phyloP scores from a whole-genome alignment of 2,797 vertebrate species.

The Neosilurus hyrtlii region DNA sequence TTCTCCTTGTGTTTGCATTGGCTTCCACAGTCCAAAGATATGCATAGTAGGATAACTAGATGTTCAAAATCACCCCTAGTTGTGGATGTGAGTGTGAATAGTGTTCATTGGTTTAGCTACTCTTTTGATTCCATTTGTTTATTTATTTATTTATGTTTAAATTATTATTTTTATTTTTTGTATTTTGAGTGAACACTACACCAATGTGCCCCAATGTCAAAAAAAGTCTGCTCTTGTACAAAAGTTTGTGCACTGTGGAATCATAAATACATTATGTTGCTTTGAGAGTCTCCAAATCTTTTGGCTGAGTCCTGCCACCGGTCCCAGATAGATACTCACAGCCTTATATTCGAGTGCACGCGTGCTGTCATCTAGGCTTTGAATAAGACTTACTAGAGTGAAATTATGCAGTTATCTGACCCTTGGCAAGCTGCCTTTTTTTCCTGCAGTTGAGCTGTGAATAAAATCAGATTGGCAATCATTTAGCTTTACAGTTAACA shows the following conservation, averaged over 20 bases:
- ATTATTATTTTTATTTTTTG: background rate
- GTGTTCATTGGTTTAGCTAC: too few species aligned
- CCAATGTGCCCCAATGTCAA: background rate
- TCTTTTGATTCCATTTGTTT: too few species aligned
- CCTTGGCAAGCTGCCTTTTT: conserved; percentile 86
- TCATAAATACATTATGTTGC: conserved; percentile 53
- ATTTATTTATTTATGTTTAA: too few species aligned
- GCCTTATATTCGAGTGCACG: conserved; percentile 40
- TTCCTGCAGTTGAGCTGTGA: conserved; percentile 87
- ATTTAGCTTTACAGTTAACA: conserved; percentile 82
- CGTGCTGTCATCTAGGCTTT: conserved; percentile 63
- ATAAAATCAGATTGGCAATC: conserved; percentile 88
- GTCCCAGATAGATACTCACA: conserved; percentile 49
- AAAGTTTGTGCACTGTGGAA: background rate
- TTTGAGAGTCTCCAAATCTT: conserved; percentile 62
- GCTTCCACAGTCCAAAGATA: too few species aligned
- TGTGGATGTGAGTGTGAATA: too few species aligned
- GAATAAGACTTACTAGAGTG: conserved; percentile 90
- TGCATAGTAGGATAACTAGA: too few species aligned
- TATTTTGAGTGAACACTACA: too few species aligned
- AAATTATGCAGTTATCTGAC: conserved; percentile 86
- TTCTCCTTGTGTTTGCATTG: too few species aligned
- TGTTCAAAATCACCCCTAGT: too few species aligned
- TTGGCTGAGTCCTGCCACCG: conserved; percentile 58
- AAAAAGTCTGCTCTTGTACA: background rate